Base-by-base conservation (phyloP, 2,113 vertebrate species). In the Oryzias javanicus region DNA sequence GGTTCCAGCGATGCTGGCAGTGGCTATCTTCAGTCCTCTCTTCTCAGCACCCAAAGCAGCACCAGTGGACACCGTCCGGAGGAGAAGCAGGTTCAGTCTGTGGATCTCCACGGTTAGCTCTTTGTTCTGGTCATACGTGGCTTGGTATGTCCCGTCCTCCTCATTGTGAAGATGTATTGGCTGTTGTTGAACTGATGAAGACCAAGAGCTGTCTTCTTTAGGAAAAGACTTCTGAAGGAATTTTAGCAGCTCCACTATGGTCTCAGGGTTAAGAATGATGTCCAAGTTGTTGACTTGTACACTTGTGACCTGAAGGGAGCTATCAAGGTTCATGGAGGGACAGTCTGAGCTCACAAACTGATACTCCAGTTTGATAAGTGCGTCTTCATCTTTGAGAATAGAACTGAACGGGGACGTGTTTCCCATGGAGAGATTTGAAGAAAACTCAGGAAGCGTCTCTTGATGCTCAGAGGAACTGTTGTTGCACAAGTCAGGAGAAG, bases 271-370 rank as follows among this genome's bases (percentile, higher is more conserved):
- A 24, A 99, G 92, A 72, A 99, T 97, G 47, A 99, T 98, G 85
- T 99, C 96, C 80, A 99, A 48, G 69, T 96, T 99, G 82, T 99
- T 98, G 50, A 99, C 95, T 79, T 98, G 96, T 42, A 98, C 71
- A 13, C 90, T 93, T 63, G 95, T 95, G 56, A 98, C 96, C 79
- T 98, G 96, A 20, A 98, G 91, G 3, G 95, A 96, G 80, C 95
- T 95, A 55, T 98, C 94, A 53, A 98, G 86, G 78, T 95, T 94
- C 97, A 98, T 98, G 0, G 95, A 98, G 0, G 97, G 96, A 65
- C 96, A 99, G 70, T 98, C 95, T 2, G 97, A 95, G 67, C 95
- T 98, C 67, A 98, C 94, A 93, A 98, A 99, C 70, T 99, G 97
- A 80, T 98, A 98, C 61, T 98, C 96, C 17, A 99, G 29, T 54